phyloP scores from a whole-genome alignment of 2,113 vertebrate species.

The Crotalus helleri region DNA sequence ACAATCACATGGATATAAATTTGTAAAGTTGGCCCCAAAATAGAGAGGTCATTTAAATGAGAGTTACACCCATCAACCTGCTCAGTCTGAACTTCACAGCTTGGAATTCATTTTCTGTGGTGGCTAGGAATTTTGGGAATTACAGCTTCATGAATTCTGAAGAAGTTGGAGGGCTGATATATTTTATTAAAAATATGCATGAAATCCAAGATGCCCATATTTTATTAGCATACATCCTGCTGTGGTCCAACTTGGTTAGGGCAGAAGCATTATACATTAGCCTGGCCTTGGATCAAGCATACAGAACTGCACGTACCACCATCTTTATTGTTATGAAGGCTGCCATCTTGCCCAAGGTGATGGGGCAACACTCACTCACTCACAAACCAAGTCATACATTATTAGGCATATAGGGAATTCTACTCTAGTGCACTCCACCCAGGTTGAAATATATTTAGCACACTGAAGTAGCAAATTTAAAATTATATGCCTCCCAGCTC shows the following conservation, averaged over 20 bases:
- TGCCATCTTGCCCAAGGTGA: not conserved
- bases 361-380: not conserved
- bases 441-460: not conserved
- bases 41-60: not conserved
- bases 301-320: not conserved
- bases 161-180: not conserved
- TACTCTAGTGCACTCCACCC: not conserved
- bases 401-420: not conserved
- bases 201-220: not conserved
- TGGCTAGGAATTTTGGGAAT: not conserved
- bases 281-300: not conserved
- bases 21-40: not conserved
- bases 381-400: not conserved
- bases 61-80: not conserved
- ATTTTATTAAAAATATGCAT: not conserved
- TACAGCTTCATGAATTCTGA: not conserved
- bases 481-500: not conserved
- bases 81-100: not conserved
- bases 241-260: not conserved
- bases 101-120: not conserved
- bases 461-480: not conserved
- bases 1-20: not conserved
- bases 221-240: not conserved
- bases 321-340: not conserved
- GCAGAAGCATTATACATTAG: not conserved